A percentile compares a stretch with the other conserved stretches of the same genome.
phyloP scores from a whole-genome alignment of 2,113 vertebrate species.

The Chloebia gouldiae region DNA sequence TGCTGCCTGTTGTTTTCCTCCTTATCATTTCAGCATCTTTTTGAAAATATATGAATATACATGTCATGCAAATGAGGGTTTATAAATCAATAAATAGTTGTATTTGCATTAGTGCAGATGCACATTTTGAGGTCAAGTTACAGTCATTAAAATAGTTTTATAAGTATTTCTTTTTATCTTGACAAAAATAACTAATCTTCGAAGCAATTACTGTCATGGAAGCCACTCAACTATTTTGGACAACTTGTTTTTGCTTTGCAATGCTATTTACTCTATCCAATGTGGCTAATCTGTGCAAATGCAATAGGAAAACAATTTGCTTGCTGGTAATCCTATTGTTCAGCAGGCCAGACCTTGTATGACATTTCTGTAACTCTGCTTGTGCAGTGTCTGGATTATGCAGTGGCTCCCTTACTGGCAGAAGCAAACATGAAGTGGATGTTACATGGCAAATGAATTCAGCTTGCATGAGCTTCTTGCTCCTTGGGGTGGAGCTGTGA shows the following conservation, averaged over 20 bases:
- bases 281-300: neutral
- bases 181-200: neutral
- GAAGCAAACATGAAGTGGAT: neutral
- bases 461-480: neutral
- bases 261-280: neutral
- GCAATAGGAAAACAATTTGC: neutral
- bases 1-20: slow-evolving; percentile 1
- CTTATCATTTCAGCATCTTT: neutral
- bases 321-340: neutral
- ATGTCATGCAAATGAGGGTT: slow-evolving; percentile 12
- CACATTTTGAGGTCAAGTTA: neutral
- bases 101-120: neutral
- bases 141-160: neutral
- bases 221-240: neutral
- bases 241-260: neutral
- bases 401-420: neutral
- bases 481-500: slow-evolving; percentile 5
- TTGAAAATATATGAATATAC: slow-evolving; percentile 3
- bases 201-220: neutral
- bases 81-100: neutral
- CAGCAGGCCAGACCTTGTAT: neutral
- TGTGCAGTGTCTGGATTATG: neutral
- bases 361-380: neutral
- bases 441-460: neutral
- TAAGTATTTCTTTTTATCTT: neutral